Conservation (phyloP, 2,888 invertebrate genomes). For the Thereva unica region DNA sequence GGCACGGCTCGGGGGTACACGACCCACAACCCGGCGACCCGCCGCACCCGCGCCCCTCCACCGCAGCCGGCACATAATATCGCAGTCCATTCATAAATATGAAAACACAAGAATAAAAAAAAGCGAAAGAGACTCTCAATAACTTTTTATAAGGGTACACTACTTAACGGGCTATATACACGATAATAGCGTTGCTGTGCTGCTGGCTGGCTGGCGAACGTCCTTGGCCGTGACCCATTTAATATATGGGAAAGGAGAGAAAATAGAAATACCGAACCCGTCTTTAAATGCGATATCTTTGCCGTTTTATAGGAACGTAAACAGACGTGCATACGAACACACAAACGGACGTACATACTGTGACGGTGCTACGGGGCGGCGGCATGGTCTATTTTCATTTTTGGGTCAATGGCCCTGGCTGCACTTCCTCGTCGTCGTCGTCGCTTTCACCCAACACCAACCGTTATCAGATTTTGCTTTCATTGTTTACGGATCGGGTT, state of each 20-base stretch:
- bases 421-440: conserved; percentile 28
- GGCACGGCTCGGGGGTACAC: not conserved
- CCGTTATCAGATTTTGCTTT: conserved; percentile 35
- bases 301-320: conserved; percentile 35
- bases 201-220: conserved; percentile 32
- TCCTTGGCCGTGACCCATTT: conserved; percentile 35
- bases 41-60: not conserved
- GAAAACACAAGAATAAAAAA: conserved; percentile 17
- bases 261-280: conserved; percentile 29
- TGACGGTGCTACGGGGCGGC: not conserved
- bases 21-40: not conserved
- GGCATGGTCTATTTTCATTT: conserved; percentile 35
- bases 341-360: conserved; percentile 3
- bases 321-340: conserved; percentile 32
- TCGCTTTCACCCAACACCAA: conserved; percentile 7
- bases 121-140: conserved; percentile 15
- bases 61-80: conserved; percentile 16
- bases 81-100: conserved; percentile 34
- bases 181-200: conserved; percentile 41
- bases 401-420: conserved; percentile 33
- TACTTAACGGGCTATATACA: conserved; percentile 44
- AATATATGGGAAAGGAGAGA: conserved; percentile 35
- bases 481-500: conserved; percentile 35
- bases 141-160: conserved; percentile 40
- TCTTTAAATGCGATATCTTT: conserved; percentile 35